A percentile compares a stretch with the other conserved stretches of the same genome.
Conservation (phyloP, 2,888 invertebrate genomes). For the Apodemia zela region DNA sequence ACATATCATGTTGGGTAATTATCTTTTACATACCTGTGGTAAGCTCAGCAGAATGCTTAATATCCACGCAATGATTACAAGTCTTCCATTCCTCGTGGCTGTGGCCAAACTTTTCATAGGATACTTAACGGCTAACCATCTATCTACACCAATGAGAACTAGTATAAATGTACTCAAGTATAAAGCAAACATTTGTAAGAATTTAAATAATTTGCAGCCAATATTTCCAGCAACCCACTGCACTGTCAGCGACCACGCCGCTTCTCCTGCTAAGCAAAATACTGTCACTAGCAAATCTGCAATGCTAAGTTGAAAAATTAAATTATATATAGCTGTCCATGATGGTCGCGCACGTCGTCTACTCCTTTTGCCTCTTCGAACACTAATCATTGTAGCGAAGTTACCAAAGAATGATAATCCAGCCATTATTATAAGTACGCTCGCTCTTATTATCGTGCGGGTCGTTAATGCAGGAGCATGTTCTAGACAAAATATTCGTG, state of each 20-base stretch:
- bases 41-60: constrained; percentile 87
- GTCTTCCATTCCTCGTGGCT: constrained; percentile 83
- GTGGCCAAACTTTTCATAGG: constrained; percentile 87
- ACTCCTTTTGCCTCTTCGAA: constrained; percentile 82
- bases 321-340: constrained; percentile 86
- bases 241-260: constrained; percentile 90
- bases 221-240: constrained; percentile 89
- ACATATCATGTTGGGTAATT: too few relatives aligned
- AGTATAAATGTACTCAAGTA: constrained; percentile 91
- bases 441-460: constrained; percentile 82
- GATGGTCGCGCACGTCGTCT: constrained; percentile 80
- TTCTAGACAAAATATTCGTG: constrained; percentile 69
- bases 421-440: constrained; percentile 85
- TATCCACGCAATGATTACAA: constrained; percentile 86
- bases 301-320: constrained; percentile 90
- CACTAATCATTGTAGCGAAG: constrained; percentile 87
- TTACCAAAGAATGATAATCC: constrained; percentile 87
- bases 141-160: constrained; percentile 90
- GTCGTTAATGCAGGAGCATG: constrained; percentile 86
- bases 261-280: constrained; percentile 90
- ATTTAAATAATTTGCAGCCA: constrained; percentile 90
- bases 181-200: constrained; percentile 89
- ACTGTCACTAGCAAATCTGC: constrained; percentile 91
- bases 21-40: constrained; percentile 84
- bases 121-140: constrained; percentile 90